phyloP scores from a whole-genome alignment of 2,113 vertebrate genomes.

The Takifugu flavidus region DNA sequence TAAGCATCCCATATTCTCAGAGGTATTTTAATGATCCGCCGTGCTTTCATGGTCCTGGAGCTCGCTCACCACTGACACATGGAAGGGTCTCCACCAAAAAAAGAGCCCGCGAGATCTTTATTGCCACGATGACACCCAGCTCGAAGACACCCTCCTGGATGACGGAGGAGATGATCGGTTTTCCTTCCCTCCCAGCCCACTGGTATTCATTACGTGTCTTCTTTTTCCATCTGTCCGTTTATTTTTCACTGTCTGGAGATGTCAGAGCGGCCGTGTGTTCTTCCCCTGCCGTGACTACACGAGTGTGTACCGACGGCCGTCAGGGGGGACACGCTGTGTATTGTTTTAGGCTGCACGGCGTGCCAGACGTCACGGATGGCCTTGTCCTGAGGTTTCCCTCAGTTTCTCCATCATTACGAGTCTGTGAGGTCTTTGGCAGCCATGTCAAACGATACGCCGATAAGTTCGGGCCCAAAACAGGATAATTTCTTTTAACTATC shows the following conservation, averaged over 20 bases:
- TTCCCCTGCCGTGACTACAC: constrained; percentile 45
- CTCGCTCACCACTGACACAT: constrained; percentile 50
- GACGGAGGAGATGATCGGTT: constrained; percentile 35
- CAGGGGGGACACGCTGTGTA: constrained; percentile 54
- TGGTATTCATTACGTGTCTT: constrained; percentile 66
- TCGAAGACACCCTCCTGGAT: background rate
- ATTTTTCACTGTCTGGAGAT: constrained; percentile 69
- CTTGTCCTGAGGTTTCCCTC: constrained; percentile 39
- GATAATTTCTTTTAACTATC: constrained; percentile 21
- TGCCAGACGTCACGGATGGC: constrained; percentile 61
- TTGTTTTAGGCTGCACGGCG: constrained; percentile 62
- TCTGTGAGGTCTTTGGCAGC: constrained; percentile 58
- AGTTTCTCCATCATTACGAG: constrained; percentile 28
- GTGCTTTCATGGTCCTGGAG: constrained; percentile 66
- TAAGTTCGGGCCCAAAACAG: constrained; percentile 46
- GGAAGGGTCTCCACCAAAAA: constrained; percentile 24
- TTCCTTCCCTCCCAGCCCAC: constrained; percentile 49
- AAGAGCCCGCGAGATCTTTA: constrained; percentile 40
- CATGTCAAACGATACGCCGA: constrained; percentile 44
- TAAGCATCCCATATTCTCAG: constrained; percentile 78
- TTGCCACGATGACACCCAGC: constrained; percentile 40
- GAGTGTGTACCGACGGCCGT: constrained; percentile 52
- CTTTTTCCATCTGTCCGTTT: constrained; percentile 65
- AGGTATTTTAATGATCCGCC: constrained; percentile 78
- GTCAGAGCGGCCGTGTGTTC: constrained; percentile 45